Evolutionary conservation across 2,113 vertebrate species (phyloP), one percentile per base, ranked within the genome.

Genomic region (Antechinus stuartii): DNA sequence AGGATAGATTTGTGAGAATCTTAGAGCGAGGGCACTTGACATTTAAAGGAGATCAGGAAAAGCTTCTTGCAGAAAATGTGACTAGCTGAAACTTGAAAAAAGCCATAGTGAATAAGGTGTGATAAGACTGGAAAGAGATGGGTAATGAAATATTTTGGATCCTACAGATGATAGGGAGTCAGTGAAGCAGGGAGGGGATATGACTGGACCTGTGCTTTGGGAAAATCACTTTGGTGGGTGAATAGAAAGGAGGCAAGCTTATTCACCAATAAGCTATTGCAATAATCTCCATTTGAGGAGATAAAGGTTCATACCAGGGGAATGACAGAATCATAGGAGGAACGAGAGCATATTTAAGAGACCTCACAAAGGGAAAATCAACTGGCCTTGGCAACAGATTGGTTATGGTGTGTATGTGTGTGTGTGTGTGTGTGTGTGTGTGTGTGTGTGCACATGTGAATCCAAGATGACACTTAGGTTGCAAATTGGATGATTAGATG

Each of bases 371-470:
- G 30, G 30, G 12, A 19, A 68, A 68, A n/a, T 68, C 61, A 68
- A 27, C 14, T 76, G 30, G 14, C 2, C 57, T 30, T 61, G 57
- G 57, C 57, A 12, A 16, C 12, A 68, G 30, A 35, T 61, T 61
- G 50, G 50, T 9, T 30, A 2, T 26, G 49, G 49, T 0, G 49
- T 49, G 49, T 49, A 26, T 57, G 26, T 57, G 26, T 57, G 56
- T 30, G 9, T 25, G 25, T 25, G 56, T 10, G 9, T 2, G 26
- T 30, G 26, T 11, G 27, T 61, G 57, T 11, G 26, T 30, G 27
- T 30, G 8, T 2, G 25, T 9, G 56, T 2, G 0, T 2, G 9
- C 35, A 1, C 27, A 14, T 27, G 30, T 10, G 11, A 68, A 68
- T 68, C 11, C 27, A 35, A 10, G 57, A 11, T 30, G 10, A 61